phyloP scores from a whole-genome alignment of 1,140 invertebrate genomes.

The Anagrus nilaparvatae region DNA sequence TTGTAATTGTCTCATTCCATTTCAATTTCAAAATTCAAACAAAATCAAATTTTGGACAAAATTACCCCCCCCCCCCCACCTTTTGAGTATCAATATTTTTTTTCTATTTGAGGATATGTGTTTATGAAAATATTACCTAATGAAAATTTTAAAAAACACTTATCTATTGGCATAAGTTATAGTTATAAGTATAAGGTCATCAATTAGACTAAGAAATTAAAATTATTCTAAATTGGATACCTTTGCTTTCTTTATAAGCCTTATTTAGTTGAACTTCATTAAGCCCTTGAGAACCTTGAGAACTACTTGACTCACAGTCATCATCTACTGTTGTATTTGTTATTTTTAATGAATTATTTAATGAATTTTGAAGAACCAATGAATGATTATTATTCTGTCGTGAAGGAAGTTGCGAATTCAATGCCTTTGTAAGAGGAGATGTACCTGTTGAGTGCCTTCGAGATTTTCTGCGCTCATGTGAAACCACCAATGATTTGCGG shows the following conservation, averaged over 20 bases:
- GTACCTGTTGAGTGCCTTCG: slow-evolving; percentile 61
- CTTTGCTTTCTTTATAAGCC: slow-evolving; percentile 49
- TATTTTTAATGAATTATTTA: too few relatives aligned
- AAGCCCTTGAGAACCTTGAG: slow-evolving; percentile 43
- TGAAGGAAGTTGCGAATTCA: slow-evolving; percentile 33
- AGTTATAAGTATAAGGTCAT: slow-evolving; percentile 6
- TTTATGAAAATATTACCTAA: too few relatives aligned
- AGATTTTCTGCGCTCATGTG: slow-evolving; percentile 62
- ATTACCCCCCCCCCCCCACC: too few relatives aligned
- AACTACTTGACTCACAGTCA: slow-evolving; percentile 46
- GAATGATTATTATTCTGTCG: slow-evolving; percentile 34
- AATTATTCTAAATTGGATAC: slow-evolving; percentile 28
- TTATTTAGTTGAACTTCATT: slow-evolving; percentile 38
- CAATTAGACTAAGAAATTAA: slow-evolving; percentile 7
- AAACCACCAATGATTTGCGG: slow-evolving; percentile 53
- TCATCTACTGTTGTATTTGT: slow-evolving; percentile 35
- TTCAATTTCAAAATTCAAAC: too few relatives aligned
- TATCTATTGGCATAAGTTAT: slow-evolving; percentile 14
- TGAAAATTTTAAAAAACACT: too few relatives aligned
- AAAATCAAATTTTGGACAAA: too few relatives aligned
- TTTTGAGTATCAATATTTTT: too few relatives aligned
- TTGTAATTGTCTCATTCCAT: too few relatives aligned
- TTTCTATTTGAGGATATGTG: too few relatives aligned
- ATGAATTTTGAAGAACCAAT: too few relatives aligned
- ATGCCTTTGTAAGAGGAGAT: slow-evolving; percentile 43